phyloP scores from a whole-genome alignment of 2,888 invertebrate species.

The Cataglyphis rosenhaueri region DNA sequence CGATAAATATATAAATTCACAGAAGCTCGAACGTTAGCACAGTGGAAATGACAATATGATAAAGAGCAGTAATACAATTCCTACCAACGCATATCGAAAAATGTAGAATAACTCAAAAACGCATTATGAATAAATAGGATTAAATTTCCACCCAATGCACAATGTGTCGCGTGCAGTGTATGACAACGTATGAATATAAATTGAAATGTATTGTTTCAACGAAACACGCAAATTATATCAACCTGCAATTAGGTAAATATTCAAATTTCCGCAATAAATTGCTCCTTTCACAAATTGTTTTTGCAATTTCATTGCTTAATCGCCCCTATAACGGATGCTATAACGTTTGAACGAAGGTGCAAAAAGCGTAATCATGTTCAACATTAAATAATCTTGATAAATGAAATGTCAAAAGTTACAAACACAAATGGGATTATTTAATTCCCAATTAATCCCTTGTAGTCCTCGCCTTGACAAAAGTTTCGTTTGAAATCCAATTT shows the following conservation, averaged over 20 bases:
- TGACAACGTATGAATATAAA: conserved; percentile 32
- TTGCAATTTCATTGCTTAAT: conserved; percentile 14
- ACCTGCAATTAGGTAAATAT: conserved; percentile 35
- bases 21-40: background rate
- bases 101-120: conserved; percentile 5
- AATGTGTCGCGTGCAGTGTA: background rate
- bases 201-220: conserved; percentile 13
- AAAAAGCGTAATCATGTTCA: background rate
- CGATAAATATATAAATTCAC: conserved; percentile 26
- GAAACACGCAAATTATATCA: background rate
- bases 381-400: background rate
- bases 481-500: conserved; percentile 42
- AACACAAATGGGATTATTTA: conserved; percentile 12
- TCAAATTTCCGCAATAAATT: conserved; percentile 18
- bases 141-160: background rate
- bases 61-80: conserved; percentile 31
- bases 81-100: conserved; percentile 15
- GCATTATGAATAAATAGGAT: conserved; percentile 3
- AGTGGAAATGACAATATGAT: conserved; percentile 1
- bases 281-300: background rate
- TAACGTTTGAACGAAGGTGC: background rate
- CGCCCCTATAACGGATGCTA: background rate
- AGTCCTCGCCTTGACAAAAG: background rate
- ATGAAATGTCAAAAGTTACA: conserved; percentile 39
- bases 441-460: conserved; percentile 34